phyloP scores from a whole-genome alignment of 2,888 invertebrate genomes.

The Lithophane leautieri region DNA sequence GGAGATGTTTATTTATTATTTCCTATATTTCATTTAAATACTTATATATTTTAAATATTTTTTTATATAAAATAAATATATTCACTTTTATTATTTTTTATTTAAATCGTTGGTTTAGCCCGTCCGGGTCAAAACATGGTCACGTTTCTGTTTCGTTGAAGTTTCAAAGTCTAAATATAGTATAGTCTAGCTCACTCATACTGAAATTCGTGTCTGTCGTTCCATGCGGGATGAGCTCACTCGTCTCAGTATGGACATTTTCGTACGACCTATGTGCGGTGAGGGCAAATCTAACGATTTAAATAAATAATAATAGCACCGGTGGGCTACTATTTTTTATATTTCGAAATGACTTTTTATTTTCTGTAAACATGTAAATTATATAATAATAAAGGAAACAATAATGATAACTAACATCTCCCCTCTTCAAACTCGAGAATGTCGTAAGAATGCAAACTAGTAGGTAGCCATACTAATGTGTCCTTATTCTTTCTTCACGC shows the following conservation, averaged over 20 bases:
- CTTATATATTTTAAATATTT: too few relatives aligned
- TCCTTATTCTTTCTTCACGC: not conserved
- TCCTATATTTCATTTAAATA: not conserved
- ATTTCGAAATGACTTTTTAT: too few relatives aligned
- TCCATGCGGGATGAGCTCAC: too few relatives aligned
- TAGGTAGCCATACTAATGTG: not conserved
- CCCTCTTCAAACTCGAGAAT: too few relatives aligned
- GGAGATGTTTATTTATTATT: too few relatives aligned
- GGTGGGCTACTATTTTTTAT: too few relatives aligned
- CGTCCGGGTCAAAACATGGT: not conserved
- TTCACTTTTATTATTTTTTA: too few relatives aligned
- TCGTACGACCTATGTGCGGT: not conserved
- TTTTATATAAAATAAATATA: too few relatives aligned
- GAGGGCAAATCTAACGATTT: not conserved
- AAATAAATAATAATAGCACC: not conserved
- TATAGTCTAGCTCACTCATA: not conserved
- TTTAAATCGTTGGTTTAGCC: not conserved
- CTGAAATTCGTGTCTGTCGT: not conserved
- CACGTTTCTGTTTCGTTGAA: not conserved
- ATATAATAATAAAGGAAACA: too few relatives aligned
- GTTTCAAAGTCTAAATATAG: not conserved
- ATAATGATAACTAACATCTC: too few relatives aligned
- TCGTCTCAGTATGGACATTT: not conserved
- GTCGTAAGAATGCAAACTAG: too few relatives aligned
- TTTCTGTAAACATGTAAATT: too few relatives aligned